These are phyloP conservation scores for Pogonophryne albipinna DNA, from an alignment of 2,797 vertebrate genomes.

Conservation along the genomic window DNA sequence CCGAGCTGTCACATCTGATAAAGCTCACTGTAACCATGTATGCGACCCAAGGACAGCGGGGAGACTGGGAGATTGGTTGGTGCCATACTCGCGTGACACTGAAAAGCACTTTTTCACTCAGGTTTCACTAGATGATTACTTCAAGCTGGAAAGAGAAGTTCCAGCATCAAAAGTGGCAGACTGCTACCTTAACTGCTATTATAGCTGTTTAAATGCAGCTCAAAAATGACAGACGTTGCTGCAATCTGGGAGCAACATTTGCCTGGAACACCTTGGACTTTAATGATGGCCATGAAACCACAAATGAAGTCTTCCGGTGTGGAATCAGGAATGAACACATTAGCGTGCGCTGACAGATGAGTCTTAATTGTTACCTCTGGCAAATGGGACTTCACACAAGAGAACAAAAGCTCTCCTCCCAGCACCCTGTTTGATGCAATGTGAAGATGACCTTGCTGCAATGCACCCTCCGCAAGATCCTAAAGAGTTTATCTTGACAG, in stretches of 20 bases:
- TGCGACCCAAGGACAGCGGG: constrained; percentile 57
- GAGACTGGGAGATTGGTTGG: constrained; percentile 60
- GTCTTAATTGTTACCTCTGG: constrained; percentile 86
- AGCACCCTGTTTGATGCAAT: constrained; percentile 79
- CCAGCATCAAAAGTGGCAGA: constrained; percentile 29
- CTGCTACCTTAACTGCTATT: constrained; percentile 31
- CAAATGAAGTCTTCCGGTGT: constrained; percentile 56
- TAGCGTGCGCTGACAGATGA: constrained; percentile 80
- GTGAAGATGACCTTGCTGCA: constrained; percentile 85
- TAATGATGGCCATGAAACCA: constrained; percentile 65
- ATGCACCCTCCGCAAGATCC: constrained; percentile 73
- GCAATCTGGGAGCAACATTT: constrained; percentile 58
- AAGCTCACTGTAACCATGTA: constrained; percentile 70
- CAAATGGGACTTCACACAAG: constrained; percentile 77
- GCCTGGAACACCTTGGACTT: constrained; percentile 65
- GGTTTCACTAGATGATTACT: constrained; percentile 47
- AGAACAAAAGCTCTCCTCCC: constrained; percentile 79
- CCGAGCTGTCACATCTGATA: constrained; percentile 82
- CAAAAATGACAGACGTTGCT: constrained; percentile 21
- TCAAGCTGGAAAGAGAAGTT: constrained; percentile 25
- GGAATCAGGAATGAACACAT: constrained; percentile 75
- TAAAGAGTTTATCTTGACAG: constrained; percentile 80
- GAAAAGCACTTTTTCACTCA: constrained; percentile 63
- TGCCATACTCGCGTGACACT: constrained; percentile 63
- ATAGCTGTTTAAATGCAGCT: constrained; percentile 37